Evolutionary conservation across 2,113 vertebrate species (phyloP).

Genomic region (Gila orcuttii): DNA sequence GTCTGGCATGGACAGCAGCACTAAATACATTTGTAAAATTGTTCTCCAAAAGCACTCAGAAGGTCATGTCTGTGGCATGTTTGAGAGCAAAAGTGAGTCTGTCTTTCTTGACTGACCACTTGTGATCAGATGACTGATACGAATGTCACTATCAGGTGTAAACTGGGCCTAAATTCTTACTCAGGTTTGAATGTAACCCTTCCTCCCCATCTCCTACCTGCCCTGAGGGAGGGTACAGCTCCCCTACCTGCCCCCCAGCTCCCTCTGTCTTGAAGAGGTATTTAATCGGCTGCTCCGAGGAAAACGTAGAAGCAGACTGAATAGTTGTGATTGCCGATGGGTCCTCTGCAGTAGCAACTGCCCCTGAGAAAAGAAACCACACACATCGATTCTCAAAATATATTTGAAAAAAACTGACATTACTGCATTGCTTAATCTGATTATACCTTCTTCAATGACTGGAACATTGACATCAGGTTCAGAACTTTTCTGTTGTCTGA

Average conservation of each 20-base stretch:
- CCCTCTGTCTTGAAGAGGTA: conserved; percentile 93
- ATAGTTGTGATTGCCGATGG: conserved; percentile 90
- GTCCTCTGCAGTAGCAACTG: conserved; percentile 90
- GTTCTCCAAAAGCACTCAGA: not conserved
- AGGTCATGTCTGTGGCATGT: not conserved
- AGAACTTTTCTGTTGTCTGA: conserved; percentile 79
- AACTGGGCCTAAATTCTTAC: not conserved
- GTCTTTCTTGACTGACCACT: not conserved
- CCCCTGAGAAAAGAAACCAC: conserved; percentile 71
- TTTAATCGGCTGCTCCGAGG: conserved; percentile 87
- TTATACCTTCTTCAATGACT: conserved; percentile 77
- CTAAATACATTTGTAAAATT: not conserved
- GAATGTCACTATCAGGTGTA: not conserved
- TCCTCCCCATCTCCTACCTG: conserved; percentile 57
- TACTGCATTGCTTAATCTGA: not conserved
- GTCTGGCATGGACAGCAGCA: not conserved
- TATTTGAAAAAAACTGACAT: not conserved
- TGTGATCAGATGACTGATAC: not conserved
- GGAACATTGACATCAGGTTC: conserved; percentile 71
- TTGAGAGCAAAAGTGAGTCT: not conserved
- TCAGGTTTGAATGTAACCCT: conserved; percentile 7
- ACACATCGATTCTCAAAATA: not conserved
- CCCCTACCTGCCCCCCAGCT: conserved; percentile 87
- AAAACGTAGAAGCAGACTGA: conserved; percentile 89
- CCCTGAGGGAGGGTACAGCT: conserved; percentile 53